A percentile compares a stretch with the other conserved stretches of the same genome.
Evolutionary conservation across 1,140 invertebrate species (phyloP).

Genomic region (Caenorhabditis elegans): WBcel235 BX284602.5:7486001-7486500

Average conservation of each 20-base stretch:
- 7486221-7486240: background rate
- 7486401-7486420: too few relatives aligned
- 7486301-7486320: background rate
- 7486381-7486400: background rate
- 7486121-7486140: constrained; percentile 20
- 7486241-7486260: background rate
- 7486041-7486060: background rate
- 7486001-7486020: background rate
- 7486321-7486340: background rate
- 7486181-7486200: background rate
- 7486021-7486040: background rate
- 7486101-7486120: background rate
- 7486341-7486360: background rate
- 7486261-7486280: background rate
- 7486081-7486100: background rate
- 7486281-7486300: background rate
- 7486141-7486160: constrained; percentile 28
- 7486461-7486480: background rate
- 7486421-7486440: background rate
- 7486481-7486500: background rate
- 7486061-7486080: constrained; percentile 24
- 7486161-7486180: background rate
- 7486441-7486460: background rate
- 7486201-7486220: constrained; percentile 25
- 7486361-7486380: background rate